Evolutionary conservation across 1,140 invertebrate species (phyloP).

Genomic region (Microplitis demolitor): DNA sequence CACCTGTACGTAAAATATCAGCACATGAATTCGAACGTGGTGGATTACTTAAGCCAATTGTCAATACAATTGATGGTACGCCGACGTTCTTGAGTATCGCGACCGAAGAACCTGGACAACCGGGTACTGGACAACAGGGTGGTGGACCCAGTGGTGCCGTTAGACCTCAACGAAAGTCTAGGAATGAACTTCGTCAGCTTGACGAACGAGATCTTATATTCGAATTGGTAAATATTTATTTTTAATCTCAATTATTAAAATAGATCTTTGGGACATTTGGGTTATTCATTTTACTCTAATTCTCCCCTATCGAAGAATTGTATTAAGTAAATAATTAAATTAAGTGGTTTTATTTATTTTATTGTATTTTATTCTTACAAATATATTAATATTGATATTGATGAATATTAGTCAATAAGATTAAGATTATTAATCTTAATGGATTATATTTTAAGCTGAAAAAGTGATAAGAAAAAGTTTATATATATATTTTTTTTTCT

Average conservation of each 20-base stretch:
- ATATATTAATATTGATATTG: too few relatives aligned
- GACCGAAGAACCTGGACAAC: slow-evolving; percentile 49
- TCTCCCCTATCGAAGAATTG: too few relatives aligned
- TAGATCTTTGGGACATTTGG: too few relatives aligned
- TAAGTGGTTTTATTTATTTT: too few relatives aligned
- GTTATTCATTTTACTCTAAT: too few relatives aligned
- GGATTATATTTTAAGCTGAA: too few relatives aligned
- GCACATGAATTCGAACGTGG: slow-evolving; percentile 94
- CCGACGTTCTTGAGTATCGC: slow-evolving; percentile 81
- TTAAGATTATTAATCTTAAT: background rate
- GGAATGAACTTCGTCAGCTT: slow-evolving; percentile 83
- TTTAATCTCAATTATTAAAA: background rate
- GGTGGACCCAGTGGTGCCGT: slow-evolving; percentile 55
- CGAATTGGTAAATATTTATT: slow-evolving; percentile 73
- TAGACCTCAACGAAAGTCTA: slow-evolving; percentile 72
- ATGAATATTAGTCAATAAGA: too few relatives aligned
- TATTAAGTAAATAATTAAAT: too few relatives aligned
- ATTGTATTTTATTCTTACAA: too few relatives aligned
- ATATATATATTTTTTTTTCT: too few relatives aligned
- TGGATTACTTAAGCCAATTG: slow-evolving; percentile 87
- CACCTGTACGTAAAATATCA: slow-evolving; percentile 93
- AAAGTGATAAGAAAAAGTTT: too few relatives aligned
- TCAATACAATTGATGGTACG: slow-evolving; percentile 88
- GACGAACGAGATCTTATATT: slow-evolving; percentile 96
- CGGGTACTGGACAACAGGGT: slow-evolving; percentile 48